These are phyloP conservation scores for Oscheius sp. DNA, from an alignment of 2,888 invertebrate genomes.

Conservation along the genomic window DNA sequence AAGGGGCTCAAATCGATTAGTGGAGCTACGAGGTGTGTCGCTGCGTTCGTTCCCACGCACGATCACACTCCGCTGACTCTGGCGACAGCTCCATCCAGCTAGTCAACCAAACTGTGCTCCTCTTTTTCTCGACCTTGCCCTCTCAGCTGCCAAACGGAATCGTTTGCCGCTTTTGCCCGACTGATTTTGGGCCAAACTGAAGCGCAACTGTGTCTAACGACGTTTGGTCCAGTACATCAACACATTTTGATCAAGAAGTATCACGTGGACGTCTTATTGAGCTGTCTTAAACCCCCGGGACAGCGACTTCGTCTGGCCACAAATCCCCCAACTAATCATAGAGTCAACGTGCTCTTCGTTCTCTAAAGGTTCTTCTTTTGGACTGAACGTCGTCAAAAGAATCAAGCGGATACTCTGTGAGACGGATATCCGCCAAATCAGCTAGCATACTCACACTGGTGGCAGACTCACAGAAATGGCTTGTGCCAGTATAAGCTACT, in stretches of 20 bases:
- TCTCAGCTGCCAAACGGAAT: conserved; percentile 11
- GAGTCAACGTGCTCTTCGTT: conserved; percentile 27
- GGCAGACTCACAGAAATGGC: conserved; percentile 43
- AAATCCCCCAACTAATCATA: conserved; percentile 32
- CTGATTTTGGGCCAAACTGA: no score
- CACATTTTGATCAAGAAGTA: conserved; percentile 19
- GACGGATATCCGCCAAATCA: conserved; percentile 35
- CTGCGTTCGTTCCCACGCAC: conserved; percentile 38
- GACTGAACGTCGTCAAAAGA: conserved; percentile 19
- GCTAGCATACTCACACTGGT: conserved; percentile 16
- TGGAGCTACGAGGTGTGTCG: conserved; percentile 32
- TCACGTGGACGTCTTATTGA: conserved; percentile 9
- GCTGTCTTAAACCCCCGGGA: conserved; percentile 25
- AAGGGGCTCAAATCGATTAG: conserved; percentile 38
- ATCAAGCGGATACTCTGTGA: conserved; percentile 19
- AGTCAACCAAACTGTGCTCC: conserved; percentile 13
- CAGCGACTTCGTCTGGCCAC: conserved; percentile 21
- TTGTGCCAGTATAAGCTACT: conserved; percentile 60
- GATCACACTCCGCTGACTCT: conserved; percentile 35
- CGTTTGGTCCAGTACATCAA: background rate
- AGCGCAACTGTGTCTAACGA: no score
- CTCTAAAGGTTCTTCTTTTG: conserved; percentile 30
- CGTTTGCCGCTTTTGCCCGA: background rate
- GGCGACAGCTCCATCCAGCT: conserved; percentile 7
- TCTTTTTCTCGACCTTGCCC: background rate